phyloP scores from a whole-genome alignment of 2,888 invertebrate genomes.

The Orthosia gothica region DNA sequence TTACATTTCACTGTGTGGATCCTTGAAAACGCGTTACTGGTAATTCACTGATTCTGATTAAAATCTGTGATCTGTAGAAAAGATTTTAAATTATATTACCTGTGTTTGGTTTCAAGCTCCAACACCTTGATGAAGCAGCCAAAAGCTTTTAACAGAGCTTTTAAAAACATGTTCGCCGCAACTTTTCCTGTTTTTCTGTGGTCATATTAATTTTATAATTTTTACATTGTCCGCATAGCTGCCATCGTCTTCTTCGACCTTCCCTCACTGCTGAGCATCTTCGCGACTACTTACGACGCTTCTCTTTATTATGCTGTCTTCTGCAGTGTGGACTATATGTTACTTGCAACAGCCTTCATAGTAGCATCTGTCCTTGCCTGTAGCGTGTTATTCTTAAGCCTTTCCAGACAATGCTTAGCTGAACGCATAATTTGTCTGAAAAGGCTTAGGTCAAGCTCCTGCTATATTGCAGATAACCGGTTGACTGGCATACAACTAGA shows the following conservation, averaged over 20 bases:
- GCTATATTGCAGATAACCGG: no score
- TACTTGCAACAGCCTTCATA: neutral
- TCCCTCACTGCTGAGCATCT: neutral
- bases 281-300: neutral
- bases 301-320: neutral
- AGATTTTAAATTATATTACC: neutral
- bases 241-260: neutral
- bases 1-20: constrained; percentile 14
- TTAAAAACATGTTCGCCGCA: neutral
- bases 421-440: neutral
- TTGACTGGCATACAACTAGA: neutral
- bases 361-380: neutral
- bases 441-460: no score
- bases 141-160: neutral
- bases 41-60: neutral
- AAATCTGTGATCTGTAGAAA: neutral
- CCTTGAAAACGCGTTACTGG: constrained; percentile 2
- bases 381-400: neutral
- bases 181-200: neutral
- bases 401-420: neutral
- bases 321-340: neutral
- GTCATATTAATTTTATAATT: neutral
- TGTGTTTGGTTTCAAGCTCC: neutral
- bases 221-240: no score
- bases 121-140: neutral